Base-by-base conservation (phyloP, 2,113 vertebrate species). In the Colossoma macropomum region DNA sequence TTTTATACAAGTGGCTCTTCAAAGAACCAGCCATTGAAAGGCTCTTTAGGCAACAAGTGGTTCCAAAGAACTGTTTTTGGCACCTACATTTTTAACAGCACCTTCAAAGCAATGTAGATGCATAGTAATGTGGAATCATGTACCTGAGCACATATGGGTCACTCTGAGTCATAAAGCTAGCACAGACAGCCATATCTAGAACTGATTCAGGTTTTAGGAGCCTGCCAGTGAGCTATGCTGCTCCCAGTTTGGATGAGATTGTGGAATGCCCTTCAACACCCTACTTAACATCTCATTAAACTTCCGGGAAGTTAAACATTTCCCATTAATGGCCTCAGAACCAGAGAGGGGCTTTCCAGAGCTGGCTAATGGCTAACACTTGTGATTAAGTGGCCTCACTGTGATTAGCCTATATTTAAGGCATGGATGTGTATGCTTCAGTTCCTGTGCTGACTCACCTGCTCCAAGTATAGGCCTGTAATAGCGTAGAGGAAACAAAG, bases 361-460 rank as follows among this genome's bases (percentile, higher is more conserved):
- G 83, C 83, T 63, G 17, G 81, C 83, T 89, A 89, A 92, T 86
- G 81, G 63, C 86, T 81, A 90, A 86, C 93, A 89, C 66, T 69
- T 89, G 85, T 91, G 10, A 77, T 65, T 52, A 75, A 80, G 87
- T 87, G 79, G 80, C 65, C n/a, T 71, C 72, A 77, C 87, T 75
- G 75, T 83, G 84, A 89, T 84, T 87, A 87, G 88, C 80, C 78
- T 6, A 10, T 91, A 87, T 90, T 90, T 89, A 88, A 60, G 59
- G 48, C 89, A 23, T 63, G 78, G 78, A 87, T 63, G 63, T 45
- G 19, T 85, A 82, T 86, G 15, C 83, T 79, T 52, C 71, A 16
- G 75, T 62, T 91, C 86, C 89, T 89, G 79, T 83, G 86, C 65
- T 30, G 87, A 83, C 86, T 84, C 88, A 92, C 87, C 89, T 90